Conservation (phyloP, 1,140 invertebrate species). For the Chironomus striatipennis region DNA sequence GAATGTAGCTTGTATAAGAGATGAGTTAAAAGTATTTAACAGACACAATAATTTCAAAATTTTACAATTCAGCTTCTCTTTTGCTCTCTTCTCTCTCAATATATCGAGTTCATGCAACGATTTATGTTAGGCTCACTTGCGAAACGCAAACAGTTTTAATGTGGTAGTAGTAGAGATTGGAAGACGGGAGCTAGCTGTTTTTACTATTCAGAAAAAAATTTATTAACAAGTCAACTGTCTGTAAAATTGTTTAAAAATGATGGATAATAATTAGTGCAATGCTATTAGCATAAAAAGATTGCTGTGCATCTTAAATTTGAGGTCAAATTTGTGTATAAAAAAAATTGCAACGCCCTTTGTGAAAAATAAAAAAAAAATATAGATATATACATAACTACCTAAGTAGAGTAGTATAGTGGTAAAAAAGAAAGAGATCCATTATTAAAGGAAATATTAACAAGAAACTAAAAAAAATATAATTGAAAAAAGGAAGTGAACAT, state of each 20-base stretch:
- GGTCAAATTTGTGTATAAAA: not conserved
- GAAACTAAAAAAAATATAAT: not conserved
- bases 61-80: no score
- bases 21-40: no score
- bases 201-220: not conserved
- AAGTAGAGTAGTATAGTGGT: not conserved
- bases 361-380: conserved; percentile 16
- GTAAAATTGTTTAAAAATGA: conserved; percentile 1
- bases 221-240: conserved; percentile 1
- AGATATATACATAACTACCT: not conserved
- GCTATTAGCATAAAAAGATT: not conserved
- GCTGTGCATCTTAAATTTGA: not conserved
- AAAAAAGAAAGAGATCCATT: not conserved
- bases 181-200: not conserved
- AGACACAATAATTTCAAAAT: no score
- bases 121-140: no score
- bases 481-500: not conserved
- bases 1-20: no score
- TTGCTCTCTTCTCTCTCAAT: no score
- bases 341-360: not conserved
- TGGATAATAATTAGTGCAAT: conserved; percentile 14
- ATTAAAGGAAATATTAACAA: not conserved
- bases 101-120: no score
- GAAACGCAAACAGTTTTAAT: not conserved
- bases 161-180: conserved; percentile 1